Percentiles rank a stretch among this genome's conserved stretches.
Conservation (phyloP, 2,113 vertebrate genomes). For the Leiothrix lutea region DNA sequence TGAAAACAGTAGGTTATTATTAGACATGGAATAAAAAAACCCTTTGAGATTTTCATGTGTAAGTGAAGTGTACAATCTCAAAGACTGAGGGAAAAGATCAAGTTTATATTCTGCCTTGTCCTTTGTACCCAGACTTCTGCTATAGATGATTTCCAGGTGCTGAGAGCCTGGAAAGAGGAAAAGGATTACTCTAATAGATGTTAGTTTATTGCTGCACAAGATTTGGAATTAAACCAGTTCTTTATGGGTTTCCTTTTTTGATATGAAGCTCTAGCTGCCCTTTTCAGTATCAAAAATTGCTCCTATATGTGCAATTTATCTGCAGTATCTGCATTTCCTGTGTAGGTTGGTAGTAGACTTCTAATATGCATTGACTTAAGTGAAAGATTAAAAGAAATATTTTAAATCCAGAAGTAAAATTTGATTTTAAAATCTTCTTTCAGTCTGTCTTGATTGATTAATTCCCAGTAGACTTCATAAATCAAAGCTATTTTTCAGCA, state of each 20-base stretch:
- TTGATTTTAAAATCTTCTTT: neutral
- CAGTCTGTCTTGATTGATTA: neutral
- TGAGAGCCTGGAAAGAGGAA: neutral
- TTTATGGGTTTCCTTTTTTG: neutral
- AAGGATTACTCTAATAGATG: neutral
- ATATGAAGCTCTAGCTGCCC: neutral
- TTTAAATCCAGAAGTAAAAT: neutral
- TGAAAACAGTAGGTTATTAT: constrained; percentile 56
- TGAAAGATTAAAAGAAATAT: neutral
- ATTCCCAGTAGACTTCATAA: neutral
- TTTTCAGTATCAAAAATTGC: neutral
- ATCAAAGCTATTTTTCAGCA: neutral
- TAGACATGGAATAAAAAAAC: neutral
- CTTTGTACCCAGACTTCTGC: neutral
- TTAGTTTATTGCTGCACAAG: neutral
- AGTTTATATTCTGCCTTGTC: neutral
- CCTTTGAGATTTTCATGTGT: neutral
- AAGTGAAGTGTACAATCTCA: neutral
- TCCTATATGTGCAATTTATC: neutral
- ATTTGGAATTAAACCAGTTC: neutral
- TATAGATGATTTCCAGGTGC: neutral
- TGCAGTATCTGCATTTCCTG: neutral
- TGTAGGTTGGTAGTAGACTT: neutral
- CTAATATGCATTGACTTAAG: neutral
- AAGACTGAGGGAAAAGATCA: neutral